Evolutionary conservation across 2,888 invertebrate species (phyloP).

Genomic region (Lasioglossum calceatum): DNA sequence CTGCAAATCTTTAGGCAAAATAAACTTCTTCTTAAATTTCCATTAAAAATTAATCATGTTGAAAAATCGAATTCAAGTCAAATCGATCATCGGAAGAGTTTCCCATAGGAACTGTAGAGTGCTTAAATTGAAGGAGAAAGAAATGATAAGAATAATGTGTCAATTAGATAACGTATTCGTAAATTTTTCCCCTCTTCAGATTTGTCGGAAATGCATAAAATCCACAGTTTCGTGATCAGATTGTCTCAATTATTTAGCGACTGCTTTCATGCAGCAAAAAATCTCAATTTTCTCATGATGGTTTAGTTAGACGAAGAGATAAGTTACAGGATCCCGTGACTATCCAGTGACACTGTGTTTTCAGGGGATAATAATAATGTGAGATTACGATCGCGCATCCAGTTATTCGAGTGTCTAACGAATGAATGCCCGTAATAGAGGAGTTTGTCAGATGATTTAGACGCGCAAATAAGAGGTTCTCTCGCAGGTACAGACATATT

Average conservation of each 20-base stretch:
- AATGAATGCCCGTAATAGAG: constrained; percentile 51
- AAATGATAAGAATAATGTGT: background rate
- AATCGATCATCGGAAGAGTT: background rate
- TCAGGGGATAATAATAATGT: constrained; percentile 64
- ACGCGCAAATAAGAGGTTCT: constrained; percentile 35
- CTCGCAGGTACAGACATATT: background rate
- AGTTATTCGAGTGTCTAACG: constrained; percentile 52
- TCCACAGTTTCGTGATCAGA: background rate
- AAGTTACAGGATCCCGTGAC: constrained; percentile 57
- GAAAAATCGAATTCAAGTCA: no score
- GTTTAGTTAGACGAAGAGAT: constrained; percentile 47
- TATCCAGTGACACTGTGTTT: constrained; percentile 67
- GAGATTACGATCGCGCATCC: constrained; percentile 58
- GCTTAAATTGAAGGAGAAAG: background rate
- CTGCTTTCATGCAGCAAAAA: constrained; percentile 10
- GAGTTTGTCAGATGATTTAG: constrained; percentile 54
- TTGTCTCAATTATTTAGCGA: no score
- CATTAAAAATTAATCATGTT: background rate
- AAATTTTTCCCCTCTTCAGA: background rate
- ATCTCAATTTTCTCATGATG: constrained; percentile 28
- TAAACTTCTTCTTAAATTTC: background rate
- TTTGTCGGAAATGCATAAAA: background rate
- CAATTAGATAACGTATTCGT: background rate
- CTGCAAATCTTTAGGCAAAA: background rate
- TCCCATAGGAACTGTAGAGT: background rate